Percentiles rank a stretch among this genome's conserved stretches.
These are phyloP conservation scores for Fistularia tabacaria DNA, from an alignment of 2,797 vertebrate species.

Conservation along the genomic window DNA sequence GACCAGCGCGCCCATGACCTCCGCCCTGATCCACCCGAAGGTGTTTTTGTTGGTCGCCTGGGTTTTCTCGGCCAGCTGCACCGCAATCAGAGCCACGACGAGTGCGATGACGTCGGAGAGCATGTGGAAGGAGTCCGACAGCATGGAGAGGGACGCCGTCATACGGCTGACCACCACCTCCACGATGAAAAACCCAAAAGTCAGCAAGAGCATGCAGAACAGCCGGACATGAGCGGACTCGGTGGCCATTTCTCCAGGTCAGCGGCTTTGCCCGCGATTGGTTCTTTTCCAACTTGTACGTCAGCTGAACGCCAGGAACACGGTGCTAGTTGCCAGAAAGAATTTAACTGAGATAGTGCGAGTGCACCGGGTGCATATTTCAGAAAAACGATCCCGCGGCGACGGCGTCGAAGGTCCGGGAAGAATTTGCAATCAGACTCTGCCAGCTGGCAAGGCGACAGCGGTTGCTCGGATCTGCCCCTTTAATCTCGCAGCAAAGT, in stretches of 20 bases:
- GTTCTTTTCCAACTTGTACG: too few species aligned
- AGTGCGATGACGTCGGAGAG: constrained; percentile 95
- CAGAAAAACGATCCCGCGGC: too few species aligned
- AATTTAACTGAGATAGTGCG: too few species aligned
- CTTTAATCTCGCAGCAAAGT: too few species aligned
- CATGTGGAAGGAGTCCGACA: constrained; percentile 98
- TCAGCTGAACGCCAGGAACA: too few species aligned
- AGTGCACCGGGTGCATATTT: too few species aligned
- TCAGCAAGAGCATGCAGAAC: constrained; percentile 91
- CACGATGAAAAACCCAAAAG: constrained; percentile 91
- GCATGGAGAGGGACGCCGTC: constrained; percentile 93
- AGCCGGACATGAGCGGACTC: constrained; percentile 84
- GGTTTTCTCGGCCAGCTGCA: constrained; percentile 90
- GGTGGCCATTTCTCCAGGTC: constrained; percentile 73
- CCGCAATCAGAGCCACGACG: constrained; percentile 90
- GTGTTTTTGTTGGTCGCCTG: constrained; percentile 94
- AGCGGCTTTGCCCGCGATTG: too few species aligned
- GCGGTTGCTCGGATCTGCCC: too few species aligned
- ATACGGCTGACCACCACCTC: constrained; percentile 94
- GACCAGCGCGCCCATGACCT: constrained; percentile 97
- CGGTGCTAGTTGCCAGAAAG: too few species aligned
- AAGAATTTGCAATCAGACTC: too few species aligned
- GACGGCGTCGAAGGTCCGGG: too few species aligned
- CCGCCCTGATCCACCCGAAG: constrained; percentile 96
- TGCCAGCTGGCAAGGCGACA: too few species aligned